Evolutionary conservation across 2,888 invertebrate genomes (phyloP), one percentile per base, ranked within the genome.

Genomic region (Xestia xanthographa): DNA sequence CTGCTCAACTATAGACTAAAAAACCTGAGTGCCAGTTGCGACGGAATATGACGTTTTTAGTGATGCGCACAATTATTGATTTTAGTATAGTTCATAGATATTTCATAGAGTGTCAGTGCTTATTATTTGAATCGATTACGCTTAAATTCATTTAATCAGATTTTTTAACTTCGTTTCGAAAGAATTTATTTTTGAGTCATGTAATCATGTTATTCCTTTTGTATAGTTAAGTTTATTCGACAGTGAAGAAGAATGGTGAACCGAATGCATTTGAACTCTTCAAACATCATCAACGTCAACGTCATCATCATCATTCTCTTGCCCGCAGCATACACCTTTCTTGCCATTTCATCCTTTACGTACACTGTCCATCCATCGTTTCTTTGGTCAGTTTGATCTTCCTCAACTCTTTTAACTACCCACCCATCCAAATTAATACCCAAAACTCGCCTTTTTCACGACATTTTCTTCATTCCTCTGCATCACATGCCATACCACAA

Each of bases 1-100:
- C 95, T 93, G 91, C 93, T 90, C 89, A 87, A 90, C 86, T 91
- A 93, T 90, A 93, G 92, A 93, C 88, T 85, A 92, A 86, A 89
- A 82, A 83, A 81, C 77, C 76, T 77, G 58, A 68, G 75, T 86
- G 88, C 87, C 87, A 87, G 83, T 88, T 45, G 77, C 53, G 72
- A 62, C 66, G 50, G 50, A 53, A 48, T 66, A 20, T 89, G 88
- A 88, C 89, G 79, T 84, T 80, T 76, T 17, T 84, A 90, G 90
- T 82, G 89, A 75, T 86, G 85, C 66, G 56, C 75, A 53, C 22
- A 60, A 26, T 43, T 79, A 82, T 86, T 58, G 85, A 84, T 84
- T 75, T 65, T 79, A 72, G 48, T 72, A 14, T 38, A 29, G 14
- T 68, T 65, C 38, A 48, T 53, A 45, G 45, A 72, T 12, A 38